Evolutionary conservation across 2,113 vertebrate genomes (phyloP).

Genomic region (Theristicus caerulescens): DNA sequence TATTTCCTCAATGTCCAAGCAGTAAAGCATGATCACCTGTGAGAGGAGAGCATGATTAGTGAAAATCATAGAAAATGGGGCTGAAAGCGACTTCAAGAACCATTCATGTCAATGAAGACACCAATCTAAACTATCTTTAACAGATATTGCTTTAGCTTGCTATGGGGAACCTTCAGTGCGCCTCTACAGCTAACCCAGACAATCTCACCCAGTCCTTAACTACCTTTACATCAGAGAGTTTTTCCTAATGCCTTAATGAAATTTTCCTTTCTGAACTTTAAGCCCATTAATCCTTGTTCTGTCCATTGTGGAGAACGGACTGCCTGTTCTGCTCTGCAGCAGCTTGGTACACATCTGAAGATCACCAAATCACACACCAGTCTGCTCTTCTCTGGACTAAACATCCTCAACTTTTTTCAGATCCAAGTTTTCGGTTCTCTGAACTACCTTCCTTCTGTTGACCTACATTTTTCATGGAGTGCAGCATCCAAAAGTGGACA

Average conservation of each 20-base stretch:
- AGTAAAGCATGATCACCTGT: background rate
- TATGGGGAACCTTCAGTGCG: fast-evolving
- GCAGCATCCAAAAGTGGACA: background rate
- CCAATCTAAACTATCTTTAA: background rate
- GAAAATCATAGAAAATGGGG: background rate
- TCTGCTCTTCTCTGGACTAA: background rate
- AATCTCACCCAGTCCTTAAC: background rate
- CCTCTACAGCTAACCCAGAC: background rate
- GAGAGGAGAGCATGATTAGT: background rate
- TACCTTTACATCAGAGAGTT: background rate
- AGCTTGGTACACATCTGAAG: background rate
- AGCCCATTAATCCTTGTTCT: background rate
- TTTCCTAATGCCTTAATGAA: slow-evolving; percentile 5
- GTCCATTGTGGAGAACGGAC: background rate
- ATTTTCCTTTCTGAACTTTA: slow-evolving; percentile 1
- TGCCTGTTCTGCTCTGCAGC: background rate
- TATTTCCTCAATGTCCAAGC: background rate
- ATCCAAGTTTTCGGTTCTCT: background rate
- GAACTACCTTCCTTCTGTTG: background rate
- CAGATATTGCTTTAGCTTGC: background rate
- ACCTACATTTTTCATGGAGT: background rate
- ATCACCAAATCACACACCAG: background rate
- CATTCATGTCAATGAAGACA: background rate
- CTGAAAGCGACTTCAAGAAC: background rate
- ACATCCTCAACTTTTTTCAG: background rate